A percentile compares a stretch with the other conserved stretches of the same genome.
Conservation (phyloP, 2,888 invertebrate species). For the Agriopis aurantiaria region DNA sequence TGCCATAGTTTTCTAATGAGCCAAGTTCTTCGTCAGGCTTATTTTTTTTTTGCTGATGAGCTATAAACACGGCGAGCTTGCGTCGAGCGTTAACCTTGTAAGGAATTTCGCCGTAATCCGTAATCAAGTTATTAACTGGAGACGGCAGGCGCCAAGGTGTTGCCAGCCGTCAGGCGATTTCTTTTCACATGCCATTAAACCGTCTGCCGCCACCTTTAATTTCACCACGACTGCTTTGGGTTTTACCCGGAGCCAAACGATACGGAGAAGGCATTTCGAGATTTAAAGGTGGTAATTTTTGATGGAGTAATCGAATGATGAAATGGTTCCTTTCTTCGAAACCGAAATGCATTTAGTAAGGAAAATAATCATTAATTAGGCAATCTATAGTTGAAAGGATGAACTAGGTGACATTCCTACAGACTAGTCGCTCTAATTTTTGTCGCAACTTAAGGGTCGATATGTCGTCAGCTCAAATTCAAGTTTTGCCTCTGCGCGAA, state of each 20-base stretch:
- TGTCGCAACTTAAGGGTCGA: neutral
- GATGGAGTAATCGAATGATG: neutral
- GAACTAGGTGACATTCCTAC: no score
- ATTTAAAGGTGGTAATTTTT: constrained; percentile 12
- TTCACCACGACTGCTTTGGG: constrained; percentile 11
- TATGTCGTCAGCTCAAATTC: no score
- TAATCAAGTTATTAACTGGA: constrained; percentile 31
- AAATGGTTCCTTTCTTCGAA: constrained; percentile 1
- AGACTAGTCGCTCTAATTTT: no score
- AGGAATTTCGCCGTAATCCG: constrained; percentile 16
- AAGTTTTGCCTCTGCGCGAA: no score
- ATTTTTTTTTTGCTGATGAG: neutral
- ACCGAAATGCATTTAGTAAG: neutral
- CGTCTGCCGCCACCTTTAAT: constrained; percentile 15
- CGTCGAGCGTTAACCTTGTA: constrained; percentile 2
- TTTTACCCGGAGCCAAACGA: constrained; percentile 21
- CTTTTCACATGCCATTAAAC: constrained; percentile 30
- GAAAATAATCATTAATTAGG: neutral
- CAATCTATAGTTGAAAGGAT: no score
- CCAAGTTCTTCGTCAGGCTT: neutral
- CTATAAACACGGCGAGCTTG: neutral
- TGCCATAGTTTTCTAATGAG: no score
- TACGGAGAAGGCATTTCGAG: constrained; percentile 16
- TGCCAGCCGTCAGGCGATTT: constrained; percentile 28
- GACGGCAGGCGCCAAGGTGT: constrained; percentile 24